Evolutionary conservation across 2,797 vertebrate genomes (phyloP).

Genomic region (Synanceia verrucosa): DNA sequence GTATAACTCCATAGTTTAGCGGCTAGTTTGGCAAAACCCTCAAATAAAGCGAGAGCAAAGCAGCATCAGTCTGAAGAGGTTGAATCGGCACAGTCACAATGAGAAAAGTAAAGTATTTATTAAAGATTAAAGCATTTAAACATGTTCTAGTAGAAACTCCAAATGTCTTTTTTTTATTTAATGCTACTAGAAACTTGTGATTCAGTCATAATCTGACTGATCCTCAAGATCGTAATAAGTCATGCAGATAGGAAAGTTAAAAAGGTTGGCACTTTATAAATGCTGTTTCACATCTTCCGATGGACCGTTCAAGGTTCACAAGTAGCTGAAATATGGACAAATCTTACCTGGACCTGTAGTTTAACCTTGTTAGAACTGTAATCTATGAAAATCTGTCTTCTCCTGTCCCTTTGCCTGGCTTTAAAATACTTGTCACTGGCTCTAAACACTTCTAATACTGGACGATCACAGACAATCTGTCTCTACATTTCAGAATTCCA

Average conservation of each 20-base stretch:
- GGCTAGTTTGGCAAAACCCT: too few species aligned
- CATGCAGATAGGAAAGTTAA: neutral
- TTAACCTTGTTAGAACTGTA: neutral
- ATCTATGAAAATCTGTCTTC: neutral
- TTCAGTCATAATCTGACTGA: neutral
- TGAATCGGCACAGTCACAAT: too few species aligned
- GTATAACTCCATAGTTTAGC: too few species aligned
- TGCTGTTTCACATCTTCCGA: neutral
- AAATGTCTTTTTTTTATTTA: too few species aligned
- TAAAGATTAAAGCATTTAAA: too few species aligned
- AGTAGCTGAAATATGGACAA: neutral
- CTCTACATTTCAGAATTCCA: neutral
- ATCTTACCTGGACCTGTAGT: neutral
- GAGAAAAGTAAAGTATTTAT: too few species aligned
- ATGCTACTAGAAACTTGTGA: too few species aligned
- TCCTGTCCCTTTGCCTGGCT: too few species aligned
- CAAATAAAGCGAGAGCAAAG: too few species aligned
- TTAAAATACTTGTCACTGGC: neutral
- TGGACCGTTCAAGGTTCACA: neutral
- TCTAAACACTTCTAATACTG: neutral
- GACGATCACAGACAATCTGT: neutral
- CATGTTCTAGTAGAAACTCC: too few species aligned
- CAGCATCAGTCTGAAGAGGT: too few species aligned
- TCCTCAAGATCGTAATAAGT: neutral
- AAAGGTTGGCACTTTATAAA: neutral